These are phyloP conservation scores for Temnothorax rugatulus DNA, from an alignment of 2,888 invertebrate genomes.

Conservation along the genomic window DNA sequence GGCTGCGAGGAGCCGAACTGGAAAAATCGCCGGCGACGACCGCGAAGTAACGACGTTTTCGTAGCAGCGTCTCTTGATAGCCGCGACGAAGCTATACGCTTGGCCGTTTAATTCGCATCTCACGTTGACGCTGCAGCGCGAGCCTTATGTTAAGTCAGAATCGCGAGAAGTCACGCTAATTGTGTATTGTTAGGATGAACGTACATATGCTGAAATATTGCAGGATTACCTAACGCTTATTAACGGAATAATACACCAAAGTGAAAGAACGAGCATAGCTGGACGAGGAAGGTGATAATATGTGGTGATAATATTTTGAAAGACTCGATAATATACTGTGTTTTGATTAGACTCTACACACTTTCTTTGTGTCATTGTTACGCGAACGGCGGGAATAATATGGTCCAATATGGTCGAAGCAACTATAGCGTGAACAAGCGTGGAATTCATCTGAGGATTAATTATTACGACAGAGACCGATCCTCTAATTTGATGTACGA, in stretches of 20 bases:
- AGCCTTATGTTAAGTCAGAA: slow-evolving; percentile 1
- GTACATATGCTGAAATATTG: slow-evolving; percentile 26
- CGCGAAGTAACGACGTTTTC: slow-evolving; percentile 51
- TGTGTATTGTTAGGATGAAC: slow-evolving; percentile 25
- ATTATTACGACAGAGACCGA: slow-evolving; percentile 22
- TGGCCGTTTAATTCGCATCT: slow-evolving; percentile 23
- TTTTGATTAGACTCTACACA: slow-evolving; percentile 55
- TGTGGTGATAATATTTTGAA: neutral
- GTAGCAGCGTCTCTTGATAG: slow-evolving; percentile 45
- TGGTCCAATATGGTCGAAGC: slow-evolving; percentile 36
- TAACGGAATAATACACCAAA: neutral
- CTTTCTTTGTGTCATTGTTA: slow-evolving; percentile 50
- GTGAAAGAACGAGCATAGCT: neutral
- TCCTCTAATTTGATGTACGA: neutral
- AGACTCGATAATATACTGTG: slow-evolving; percentile 39
- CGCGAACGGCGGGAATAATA: neutral
- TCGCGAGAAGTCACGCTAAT: slow-evolving; percentile 23
- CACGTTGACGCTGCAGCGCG: neutral
- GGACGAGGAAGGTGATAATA: neutral
- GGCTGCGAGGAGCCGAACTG: slow-evolving; percentile 62
- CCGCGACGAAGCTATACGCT: slow-evolving; percentile 28
- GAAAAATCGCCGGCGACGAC: slow-evolving; percentile 61
- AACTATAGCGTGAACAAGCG: slow-evolving; percentile 4
- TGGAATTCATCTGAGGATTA: slow-evolving; percentile 28
- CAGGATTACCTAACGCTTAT: slow-evolving; percentile 20